Conservation (phyloP, 1,140 invertebrate species). For the Bombus sibiricus region DNA sequence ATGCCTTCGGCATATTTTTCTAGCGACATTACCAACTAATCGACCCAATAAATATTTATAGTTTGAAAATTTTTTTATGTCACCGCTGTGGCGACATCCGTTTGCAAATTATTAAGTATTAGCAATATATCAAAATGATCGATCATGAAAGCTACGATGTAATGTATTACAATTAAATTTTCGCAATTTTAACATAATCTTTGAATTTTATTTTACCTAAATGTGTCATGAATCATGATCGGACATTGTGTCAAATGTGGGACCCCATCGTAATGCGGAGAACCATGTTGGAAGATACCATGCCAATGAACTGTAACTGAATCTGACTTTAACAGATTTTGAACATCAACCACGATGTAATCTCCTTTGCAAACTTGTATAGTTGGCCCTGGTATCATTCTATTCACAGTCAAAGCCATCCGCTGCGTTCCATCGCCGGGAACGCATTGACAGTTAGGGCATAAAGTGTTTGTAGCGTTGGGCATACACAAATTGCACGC, state of each 20-base stretch:
- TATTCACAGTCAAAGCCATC: slow-evolving; percentile 84
- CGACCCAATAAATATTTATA: too few relatives aligned
- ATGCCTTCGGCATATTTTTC: too few relatives aligned
- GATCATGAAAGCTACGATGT: background rate
- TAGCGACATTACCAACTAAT: too few relatives aligned
- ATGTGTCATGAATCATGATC: slow-evolving; percentile 91
- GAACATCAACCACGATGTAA: slow-evolving; percentile 92
- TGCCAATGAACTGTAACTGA: slow-evolving; percentile 95
- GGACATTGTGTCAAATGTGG: slow-evolving; percentile 96
- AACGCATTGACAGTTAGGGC: slow-evolving; percentile 85
- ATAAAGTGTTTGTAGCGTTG: background rate
- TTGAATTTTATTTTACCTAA: slow-evolving; percentile 83
- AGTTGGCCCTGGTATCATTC: slow-evolving; percentile 84
- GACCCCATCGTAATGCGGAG: slow-evolving; percentile 95
- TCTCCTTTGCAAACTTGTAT: slow-evolving; percentile 91
- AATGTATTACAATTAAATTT: background rate
- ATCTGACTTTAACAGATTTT: slow-evolving; percentile 91
- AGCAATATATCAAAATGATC: background rate
- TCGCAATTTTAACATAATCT: background rate
- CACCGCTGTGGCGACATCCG: too few relatives aligned
- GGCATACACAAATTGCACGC: slow-evolving; percentile 21
- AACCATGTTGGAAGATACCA: slow-evolving; percentile 90
- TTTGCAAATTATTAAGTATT: too few relatives aligned
- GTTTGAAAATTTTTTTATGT: too few relatives aligned
- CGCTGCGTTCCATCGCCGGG: slow-evolving; percentile 83